Base-by-base conservation (phyloP, 1,140 invertebrate species). In the Drosophila kepulauana region DNA sequence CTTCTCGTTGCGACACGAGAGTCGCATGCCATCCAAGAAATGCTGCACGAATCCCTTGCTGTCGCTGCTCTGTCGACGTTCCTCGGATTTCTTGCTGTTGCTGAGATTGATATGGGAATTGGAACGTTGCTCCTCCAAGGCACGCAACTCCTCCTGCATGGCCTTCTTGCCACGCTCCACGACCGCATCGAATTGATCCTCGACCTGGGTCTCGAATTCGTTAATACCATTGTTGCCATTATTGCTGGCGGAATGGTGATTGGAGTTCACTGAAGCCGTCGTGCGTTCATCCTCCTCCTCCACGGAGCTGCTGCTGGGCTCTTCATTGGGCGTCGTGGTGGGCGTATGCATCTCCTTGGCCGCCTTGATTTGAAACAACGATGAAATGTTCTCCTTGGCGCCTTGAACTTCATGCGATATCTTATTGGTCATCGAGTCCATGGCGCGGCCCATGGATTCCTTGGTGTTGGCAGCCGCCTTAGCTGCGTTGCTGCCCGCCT, bases 191-290 rank as follows among this genome's bases (percentile, higher is more conserved):
- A 84, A 74, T 1, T 85, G 67, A 74, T 91, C 88, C n/a, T 25
- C 20, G 0, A 4, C 20, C 3, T 25, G 20, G 20, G 62, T 68
- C n/a, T 86, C 91, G 46, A 81, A 85, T 11, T 82, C 62, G 54
- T 72, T 56, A 2, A 46, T 71, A 11, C 49, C 71, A 11, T 41
- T 74, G 41, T 91, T 88, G 2, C 64, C 75, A 45, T 84, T 82
- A 57, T 84, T 81, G 2, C 84, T 85, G 1, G 85, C 70, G 5
- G 82, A 88, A 41, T 81, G 90, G 48, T 91, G 91, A 28, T 82
- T 91, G 0, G 91, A 92, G 58, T 92, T 92, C 1, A 91, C 91
- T 0, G 91, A 92, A 5, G 91, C 91, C 1, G 91, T 92, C 15
- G 91, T 92, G 0, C 91, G 79, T 45, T 92, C 91, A 65, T 92